Evolutionary conservation across 2,797 vertebrate species (phyloP).

Genomic region (Sphenodon punctatus): DNA sequence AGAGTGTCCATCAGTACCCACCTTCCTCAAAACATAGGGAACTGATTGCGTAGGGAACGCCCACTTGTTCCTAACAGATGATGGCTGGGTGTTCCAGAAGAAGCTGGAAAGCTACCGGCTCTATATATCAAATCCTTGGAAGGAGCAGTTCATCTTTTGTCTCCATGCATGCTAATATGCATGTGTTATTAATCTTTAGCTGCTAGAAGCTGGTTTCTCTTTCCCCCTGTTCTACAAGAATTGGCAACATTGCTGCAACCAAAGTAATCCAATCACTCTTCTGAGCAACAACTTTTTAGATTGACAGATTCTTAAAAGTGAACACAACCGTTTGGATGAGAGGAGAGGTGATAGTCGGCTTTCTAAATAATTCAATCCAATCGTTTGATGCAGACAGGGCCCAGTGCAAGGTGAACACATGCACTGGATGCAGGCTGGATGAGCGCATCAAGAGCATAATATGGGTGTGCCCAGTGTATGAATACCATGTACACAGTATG

Average conservation of each 20-base stretch:
- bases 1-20: background rate
- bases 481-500: no score
- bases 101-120: background rate
- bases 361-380: background rate
- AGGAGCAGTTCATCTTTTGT: slow-evolving; percentile 33
- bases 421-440: no score
- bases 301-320: slow-evolving; percentile 39
- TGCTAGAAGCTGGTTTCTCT: slow-evolving; percentile 34
- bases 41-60: slow-evolving; percentile 15
- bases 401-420: no score
- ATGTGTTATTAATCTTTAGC: slow-evolving; percentile 46
- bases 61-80: background rate
- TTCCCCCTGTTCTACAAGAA: slow-evolving; percentile 7
- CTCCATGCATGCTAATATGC: background rate
- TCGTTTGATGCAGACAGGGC: background rate
- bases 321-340: slow-evolving; percentile 4
- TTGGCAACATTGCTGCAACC: slow-evolving; percentile 30
- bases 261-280: slow-evolving; percentile 55
- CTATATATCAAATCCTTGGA: slow-evolving; percentile 21
- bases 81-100: background rate
- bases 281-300: background rate
- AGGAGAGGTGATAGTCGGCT: background rate
- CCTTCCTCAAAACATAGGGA: slow-evolving; percentile 7
- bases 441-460: no score
- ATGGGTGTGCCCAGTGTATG: no score